Conservation (phyloP, 2,888 invertebrate genomes). For the Brenthis hecate region DNA sequence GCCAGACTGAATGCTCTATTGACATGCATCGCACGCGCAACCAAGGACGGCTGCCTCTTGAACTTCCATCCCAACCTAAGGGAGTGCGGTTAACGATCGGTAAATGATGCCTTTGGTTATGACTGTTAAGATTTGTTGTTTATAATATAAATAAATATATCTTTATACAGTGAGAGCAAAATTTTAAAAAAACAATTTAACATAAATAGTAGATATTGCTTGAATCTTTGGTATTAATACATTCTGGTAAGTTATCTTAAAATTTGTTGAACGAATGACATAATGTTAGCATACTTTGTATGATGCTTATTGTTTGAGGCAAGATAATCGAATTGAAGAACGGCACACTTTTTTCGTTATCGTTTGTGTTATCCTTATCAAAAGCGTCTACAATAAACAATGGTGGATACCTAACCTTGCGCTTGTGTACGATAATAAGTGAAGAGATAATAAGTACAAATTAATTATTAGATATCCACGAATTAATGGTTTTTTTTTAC, state of each 20-base stretch:
- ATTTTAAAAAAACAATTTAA: no score
- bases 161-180: no score
- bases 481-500: no score
- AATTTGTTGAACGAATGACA: not conserved
- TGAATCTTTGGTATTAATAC: no score
- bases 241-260: no score
- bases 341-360: slow-evolving; percentile 22
- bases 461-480: slow-evolving; percentile 40
- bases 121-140: slow-evolving; percentile 5
- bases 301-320: slow-evolving; percentile 4
- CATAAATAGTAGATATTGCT: no score
- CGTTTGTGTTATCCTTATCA: slow-evolving; percentile 55
- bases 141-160: slow-evolving; percentile 6
- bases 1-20: slow-evolving; percentile 50
- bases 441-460: slow-evolving; percentile 41
- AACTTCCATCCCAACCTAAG: slow-evolving; percentile 38
- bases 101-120: slow-evolving; percentile 39
- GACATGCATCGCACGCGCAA: slow-evolving; percentile 64
- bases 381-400: slow-evolving; percentile 67
- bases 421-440: slow-evolving; percentile 42
- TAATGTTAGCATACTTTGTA: not conserved
- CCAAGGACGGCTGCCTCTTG: slow-evolving; percentile 58
- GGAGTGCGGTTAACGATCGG: slow-evolving; percentile 35
- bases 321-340: slow-evolving; percentile 29
- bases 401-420: slow-evolving; percentile 62